phyloP scores from a whole-genome alignment of 2,888 invertebrate genomes.

The Euclidia mi region DNA sequence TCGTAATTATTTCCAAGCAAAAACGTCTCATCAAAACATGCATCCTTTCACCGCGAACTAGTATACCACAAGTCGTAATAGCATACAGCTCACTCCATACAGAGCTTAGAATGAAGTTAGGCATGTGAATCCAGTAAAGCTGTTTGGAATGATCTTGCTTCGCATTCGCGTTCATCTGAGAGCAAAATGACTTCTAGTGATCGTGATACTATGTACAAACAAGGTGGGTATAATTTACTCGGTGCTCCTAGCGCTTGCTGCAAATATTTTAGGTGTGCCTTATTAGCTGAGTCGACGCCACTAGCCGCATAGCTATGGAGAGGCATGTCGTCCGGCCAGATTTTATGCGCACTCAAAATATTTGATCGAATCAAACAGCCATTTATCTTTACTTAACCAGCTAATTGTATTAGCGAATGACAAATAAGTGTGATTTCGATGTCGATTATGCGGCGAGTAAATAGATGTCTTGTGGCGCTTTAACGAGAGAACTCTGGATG shows the following conservation, averaged over 20 bases:
- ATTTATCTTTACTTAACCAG: not conserved
- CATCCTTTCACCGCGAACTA: slow-evolving; percentile 60
- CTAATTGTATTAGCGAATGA: slow-evolving; percentile 5
- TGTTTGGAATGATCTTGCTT: slow-evolving; percentile 52
- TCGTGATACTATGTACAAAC: slow-evolving; percentile 61
- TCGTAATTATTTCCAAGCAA: slow-evolving; percentile 58
- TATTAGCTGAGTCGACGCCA: slow-evolving; percentile 28
- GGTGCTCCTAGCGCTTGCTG: slow-evolving; percentile 34
- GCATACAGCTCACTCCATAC: slow-evolving; percentile 33
- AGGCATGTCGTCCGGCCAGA: slow-evolving; percentile 16
- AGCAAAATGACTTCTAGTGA: slow-evolving; percentile 57
- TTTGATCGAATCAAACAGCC: slow-evolving; percentile 6
- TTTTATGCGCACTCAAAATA: slow-evolving; percentile 25
- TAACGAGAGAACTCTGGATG: slow-evolving; percentile 5
- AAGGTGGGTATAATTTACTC: slow-evolving; percentile 53
- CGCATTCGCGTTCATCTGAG: slow-evolving; percentile 51
- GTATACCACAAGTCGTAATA: slow-evolving; percentile 28
- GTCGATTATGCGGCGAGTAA: not conserved
- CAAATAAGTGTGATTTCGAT: slow-evolving; percentile 4
- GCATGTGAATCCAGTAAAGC: slow-evolving; percentile 44
- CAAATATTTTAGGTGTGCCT: slow-evolving; percentile 62
- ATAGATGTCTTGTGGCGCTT: slow-evolving; percentile 4
- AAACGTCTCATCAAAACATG: slow-evolving; percentile 48
- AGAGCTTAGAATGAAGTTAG: slow-evolving; percentile 60
- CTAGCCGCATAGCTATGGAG: slow-evolving; percentile 29